Evolutionary conservation across 2,888 invertebrate species (phyloP).

Genomic region (Bombylius discolor): DNA sequence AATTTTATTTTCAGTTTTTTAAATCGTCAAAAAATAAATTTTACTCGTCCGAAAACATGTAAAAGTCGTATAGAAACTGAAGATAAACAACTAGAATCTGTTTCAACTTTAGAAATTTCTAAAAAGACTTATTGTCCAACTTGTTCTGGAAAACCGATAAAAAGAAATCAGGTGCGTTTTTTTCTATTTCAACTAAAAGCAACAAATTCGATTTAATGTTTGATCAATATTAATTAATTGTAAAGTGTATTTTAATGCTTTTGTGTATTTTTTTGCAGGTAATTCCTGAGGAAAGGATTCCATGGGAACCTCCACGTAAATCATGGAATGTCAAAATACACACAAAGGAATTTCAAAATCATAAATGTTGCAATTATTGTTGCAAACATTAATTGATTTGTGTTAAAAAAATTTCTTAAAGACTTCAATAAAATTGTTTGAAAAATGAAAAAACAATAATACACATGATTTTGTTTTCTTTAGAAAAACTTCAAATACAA

Average conservation of each 20-base stretch:
- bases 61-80: constrained; percentile 7
- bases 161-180: constrained; percentile 21
- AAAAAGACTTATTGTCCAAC: constrained; percentile 25
- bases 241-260: neutral
- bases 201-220: neutral
- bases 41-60: constrained; percentile 22
- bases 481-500: no score
- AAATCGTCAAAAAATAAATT: constrained; percentile 30
- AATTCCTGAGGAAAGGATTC: constrained; percentile 33
- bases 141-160: constrained; percentile 28
- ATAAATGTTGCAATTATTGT: constrained; percentile 8
- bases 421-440: no score
- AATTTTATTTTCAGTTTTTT: constrained; percentile 23
- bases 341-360: constrained; percentile 9
- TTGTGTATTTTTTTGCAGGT: constrained; percentile 14
- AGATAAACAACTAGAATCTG: neutral
- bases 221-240: neutral
- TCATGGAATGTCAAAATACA: constrained; percentile 25
- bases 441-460: no score
- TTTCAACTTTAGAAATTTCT: neutral
- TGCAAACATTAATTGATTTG: neutral
- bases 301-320: constrained; percentile 30
- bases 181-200: neutral
- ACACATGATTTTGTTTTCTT: no score
- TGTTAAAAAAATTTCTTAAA: no score